Conservation (phyloP, 2,113 vertebrate genomes). For the Orientallactaga bullata region DNA sequence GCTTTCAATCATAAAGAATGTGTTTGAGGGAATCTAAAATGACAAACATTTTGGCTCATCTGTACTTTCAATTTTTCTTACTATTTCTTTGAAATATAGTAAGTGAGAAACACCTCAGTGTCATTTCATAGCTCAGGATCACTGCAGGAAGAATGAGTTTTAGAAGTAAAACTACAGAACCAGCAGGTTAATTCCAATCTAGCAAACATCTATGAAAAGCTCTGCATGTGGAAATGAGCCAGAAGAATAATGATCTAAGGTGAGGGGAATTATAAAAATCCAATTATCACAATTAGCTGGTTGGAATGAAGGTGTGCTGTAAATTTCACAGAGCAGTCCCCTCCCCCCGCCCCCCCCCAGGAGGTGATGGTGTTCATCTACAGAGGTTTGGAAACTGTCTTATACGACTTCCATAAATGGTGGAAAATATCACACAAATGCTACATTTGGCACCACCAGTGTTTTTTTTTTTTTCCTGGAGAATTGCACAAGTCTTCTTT, state of each 20-base stretch:
- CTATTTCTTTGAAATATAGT: neutral
- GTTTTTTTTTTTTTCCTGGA: slow-evolving; percentile 63
- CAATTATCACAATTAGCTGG: slow-evolving; percentile 86
- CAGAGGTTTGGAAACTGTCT: slow-evolving; percentile 77
- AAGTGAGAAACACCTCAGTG: slow-evolving; percentile 76
- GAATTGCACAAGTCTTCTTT: slow-evolving; percentile 65
- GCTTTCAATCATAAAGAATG: slow-evolving; percentile 47
- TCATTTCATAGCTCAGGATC: slow-evolving; percentile 79
- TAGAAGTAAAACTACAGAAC: slow-evolving; percentile 46
- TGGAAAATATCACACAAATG: slow-evolving; percentile 78
- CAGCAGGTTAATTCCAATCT: slow-evolving; percentile 84
- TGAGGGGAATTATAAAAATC: slow-evolving; percentile 84
- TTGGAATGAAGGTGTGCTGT: slow-evolving; percentile 77
- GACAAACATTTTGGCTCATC: neutral
- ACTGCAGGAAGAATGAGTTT: slow-evolving; percentile 78
- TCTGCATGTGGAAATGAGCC: slow-evolving; percentile 79
- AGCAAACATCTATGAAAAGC: slow-evolving; percentile 79
- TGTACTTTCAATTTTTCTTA: slow-evolving; percentile 31
- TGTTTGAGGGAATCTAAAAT: slow-evolving; percentile 52
- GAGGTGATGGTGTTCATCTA: slow-evolving; percentile 70
- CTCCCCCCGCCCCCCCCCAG: slow-evolving; percentile 77
- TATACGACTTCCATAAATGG: slow-evolving; percentile 80
- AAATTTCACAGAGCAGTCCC: slow-evolving; percentile 70
- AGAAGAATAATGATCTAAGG: slow-evolving; percentile 82
- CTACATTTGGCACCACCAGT: slow-evolving; percentile 59